A percentile compares a stretch with the other conserved stretches of the same genome.
These are phyloP conservation scores for Arothron firmamentum DNA, from an alignment of 2,113 vertebrate species.

Conservation along the genomic window DNA sequence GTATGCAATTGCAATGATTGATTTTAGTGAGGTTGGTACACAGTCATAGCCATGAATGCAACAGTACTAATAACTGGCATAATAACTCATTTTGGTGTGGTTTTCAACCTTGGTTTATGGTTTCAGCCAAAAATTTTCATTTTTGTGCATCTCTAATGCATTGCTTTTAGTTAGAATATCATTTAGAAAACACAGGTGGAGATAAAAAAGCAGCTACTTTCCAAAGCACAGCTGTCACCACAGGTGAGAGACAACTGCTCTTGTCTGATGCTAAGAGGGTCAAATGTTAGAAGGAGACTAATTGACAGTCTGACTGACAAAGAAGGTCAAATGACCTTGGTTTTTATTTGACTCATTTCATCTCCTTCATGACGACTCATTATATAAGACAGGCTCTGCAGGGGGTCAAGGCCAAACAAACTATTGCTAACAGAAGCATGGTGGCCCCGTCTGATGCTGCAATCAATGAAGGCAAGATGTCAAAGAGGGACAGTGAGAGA, in stretches of 20 bases:
- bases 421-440: slow-evolving; percentile 9
- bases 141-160: too few relatives aligned
- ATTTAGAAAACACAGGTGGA: slow-evolving; percentile 14
- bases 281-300: slow-evolving; percentile 70
- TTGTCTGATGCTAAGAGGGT: slow-evolving; percentile 48
- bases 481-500: background rate
- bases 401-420: slow-evolving; percentile 21
- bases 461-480: slow-evolving; percentile 26
- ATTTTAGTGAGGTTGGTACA: too few relatives aligned
- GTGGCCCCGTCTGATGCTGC: slow-evolving; percentile 14
- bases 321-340: slow-evolving; percentile 34
- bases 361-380: slow-evolving; percentile 66
- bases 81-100: too few relatives aligned
- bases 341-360: slow-evolving; percentile 50
- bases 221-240: slow-evolving; percentile 63
- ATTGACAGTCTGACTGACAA: slow-evolving; percentile 51
- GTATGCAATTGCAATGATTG: too few relatives aligned
- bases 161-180: background rate
- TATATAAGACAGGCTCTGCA: slow-evolving; percentile 50
- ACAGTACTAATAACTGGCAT: too few relatives aligned
- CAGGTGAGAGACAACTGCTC: slow-evolving; percentile 61
- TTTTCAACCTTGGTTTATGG: too few relatives aligned
- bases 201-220: slow-evolving; percentile 57
- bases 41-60: too few relatives aligned
- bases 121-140: too few relatives aligned